These are phyloP conservation scores for Julus scanicus DNA, from an alignment of 2,888 invertebrate genomes.

Conservation along the genomic window DNA sequence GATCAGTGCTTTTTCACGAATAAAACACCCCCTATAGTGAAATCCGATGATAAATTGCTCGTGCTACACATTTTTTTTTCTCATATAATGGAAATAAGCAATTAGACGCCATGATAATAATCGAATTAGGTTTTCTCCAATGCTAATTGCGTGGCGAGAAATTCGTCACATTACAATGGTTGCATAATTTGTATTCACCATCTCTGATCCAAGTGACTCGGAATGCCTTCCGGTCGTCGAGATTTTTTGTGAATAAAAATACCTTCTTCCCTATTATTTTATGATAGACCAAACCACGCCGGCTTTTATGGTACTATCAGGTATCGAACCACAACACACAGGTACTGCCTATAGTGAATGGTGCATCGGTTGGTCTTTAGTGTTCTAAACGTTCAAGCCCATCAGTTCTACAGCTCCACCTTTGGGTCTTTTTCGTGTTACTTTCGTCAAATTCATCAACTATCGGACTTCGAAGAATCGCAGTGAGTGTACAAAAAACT, in stretches of 20 bases:
- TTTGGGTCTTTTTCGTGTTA: slow-evolving; percentile 35
- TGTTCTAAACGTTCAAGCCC: not conserved
- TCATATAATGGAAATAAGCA: slow-evolving; percentile 9
- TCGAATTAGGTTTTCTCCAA: slow-evolving; percentile 22
- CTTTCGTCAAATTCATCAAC: not conserved
- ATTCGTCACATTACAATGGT: slow-evolving; percentile 34
- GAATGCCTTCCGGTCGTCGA: slow-evolving; percentile 19
- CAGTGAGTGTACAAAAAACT: not conserved
- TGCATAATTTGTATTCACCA: not conserved
- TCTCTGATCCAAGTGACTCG: not conserved
- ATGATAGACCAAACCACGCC: slow-evolving; percentile 22
- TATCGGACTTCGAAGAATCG: slow-evolving; percentile 14
- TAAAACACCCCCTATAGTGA: not conserved
- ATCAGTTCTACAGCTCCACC: slow-evolving; percentile 45
- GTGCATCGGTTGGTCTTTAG: slow-evolving; percentile 47
- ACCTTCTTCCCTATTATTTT: slow-evolving; percentile 17
- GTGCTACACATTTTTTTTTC: not conserved
- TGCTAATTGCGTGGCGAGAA: slow-evolving; percentile 29
- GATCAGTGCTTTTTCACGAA: slow-evolving; percentile 11
- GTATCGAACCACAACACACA: slow-evolving; percentile 47
- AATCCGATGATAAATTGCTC: not conserved
- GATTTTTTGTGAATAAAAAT: slow-evolving; percentile 39
- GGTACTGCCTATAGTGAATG: slow-evolving; percentile 45
- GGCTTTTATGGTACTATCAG: slow-evolving; percentile 44
- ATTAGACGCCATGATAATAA: slow-evolving; percentile 34